Evolutionary conservation across 23 tunicate species (phyloP).

Genomic region (Corella eumyota): DNA sequence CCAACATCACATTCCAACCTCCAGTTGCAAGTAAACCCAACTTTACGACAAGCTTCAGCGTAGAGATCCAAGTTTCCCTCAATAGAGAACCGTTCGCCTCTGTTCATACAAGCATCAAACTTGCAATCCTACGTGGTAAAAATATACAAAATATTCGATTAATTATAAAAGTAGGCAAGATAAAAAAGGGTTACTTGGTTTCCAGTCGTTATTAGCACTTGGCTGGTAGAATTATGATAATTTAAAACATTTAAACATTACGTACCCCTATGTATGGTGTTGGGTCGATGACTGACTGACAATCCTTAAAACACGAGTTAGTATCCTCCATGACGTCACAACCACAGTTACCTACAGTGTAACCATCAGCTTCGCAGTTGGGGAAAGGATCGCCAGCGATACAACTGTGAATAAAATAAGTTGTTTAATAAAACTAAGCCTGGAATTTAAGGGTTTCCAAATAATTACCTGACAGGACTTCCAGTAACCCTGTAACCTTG

Average conservation of each 20-base stretch:
- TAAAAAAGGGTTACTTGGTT: too few species aligned
- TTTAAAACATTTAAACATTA: too few species aligned
- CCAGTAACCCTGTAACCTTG: conserved; percentile 15
- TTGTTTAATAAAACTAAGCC: too few species aligned
- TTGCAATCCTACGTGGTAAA: conserved; percentile 31
- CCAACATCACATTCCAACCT: conserved; percentile 16
- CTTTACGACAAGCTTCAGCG: conserved; percentile 14
- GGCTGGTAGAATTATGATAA: too few species aligned
- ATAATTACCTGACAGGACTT: conserved; percentile 30
- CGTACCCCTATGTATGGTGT: conserved; percentile 23
- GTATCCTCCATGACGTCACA: conserved; percentile 28
- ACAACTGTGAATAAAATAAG: conserved; percentile 8
- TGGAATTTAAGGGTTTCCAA: too few species aligned
- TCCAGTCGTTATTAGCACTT: too few species aligned
- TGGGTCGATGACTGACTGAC: conserved; percentile 9
- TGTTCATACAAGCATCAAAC: conserved; percentile 38
- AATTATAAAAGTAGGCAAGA: too few species aligned
- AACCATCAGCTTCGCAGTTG: conserved; percentile 16
- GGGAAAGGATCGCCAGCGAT: conserved; percentile 27
- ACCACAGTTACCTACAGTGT: conserved; percentile 17
- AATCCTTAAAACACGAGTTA: conserved; percentile 9
- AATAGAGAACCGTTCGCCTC: conserved; percentile 9
- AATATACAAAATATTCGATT: too few species aligned
- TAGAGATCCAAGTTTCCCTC: conserved; percentile 30
- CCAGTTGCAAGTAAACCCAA: conserved; percentile 21